Percentiles rank a stretch among this genome's conserved stretches.
Conservation (phyloP, 2,797 vertebrate species). For the Crocidura indochinensis region DNA sequence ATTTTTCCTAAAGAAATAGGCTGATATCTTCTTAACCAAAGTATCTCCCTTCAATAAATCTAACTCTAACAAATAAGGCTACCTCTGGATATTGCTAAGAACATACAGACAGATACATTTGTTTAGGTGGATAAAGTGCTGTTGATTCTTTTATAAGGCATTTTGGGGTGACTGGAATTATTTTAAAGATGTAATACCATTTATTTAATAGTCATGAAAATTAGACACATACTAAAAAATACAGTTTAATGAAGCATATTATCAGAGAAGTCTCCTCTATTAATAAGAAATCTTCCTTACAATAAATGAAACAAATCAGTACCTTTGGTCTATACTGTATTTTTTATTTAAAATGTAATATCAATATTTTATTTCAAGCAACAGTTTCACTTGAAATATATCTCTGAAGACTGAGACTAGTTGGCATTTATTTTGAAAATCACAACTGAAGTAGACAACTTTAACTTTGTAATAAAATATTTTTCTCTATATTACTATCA, state of each 20-base stretch:
- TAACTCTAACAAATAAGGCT: conserved; percentile 51
- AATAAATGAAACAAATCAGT: conserved; percentile 53
- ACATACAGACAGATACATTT: conserved; percentile 36
- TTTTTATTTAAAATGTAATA: conserved; percentile 70
- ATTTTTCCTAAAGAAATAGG: conserved; percentile 47
- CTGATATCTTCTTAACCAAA: conserved; percentile 50
- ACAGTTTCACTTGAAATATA: conserved; percentile 42
- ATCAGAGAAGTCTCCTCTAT: conserved; percentile 59
- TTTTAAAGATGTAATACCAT: background rate
- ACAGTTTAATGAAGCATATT: conserved; percentile 35
- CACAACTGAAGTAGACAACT: background rate
- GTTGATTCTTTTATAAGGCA: conserved; percentile 59
- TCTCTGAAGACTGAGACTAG: conserved; percentile 34
- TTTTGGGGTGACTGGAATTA: background rate
- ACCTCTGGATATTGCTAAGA: conserved; percentile 52
- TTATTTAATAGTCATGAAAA: conserved; percentile 68
- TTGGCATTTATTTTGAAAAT: conserved; percentile 62
- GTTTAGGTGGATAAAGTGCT: conserved; percentile 54
- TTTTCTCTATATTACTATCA: conserved; percentile 54
- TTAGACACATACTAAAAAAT: conserved; percentile 65
- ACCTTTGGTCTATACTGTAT: conserved; percentile 10
- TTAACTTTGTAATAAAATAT: conserved; percentile 43
- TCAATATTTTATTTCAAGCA: conserved; percentile 55
- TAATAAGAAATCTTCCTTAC: conserved; percentile 63
- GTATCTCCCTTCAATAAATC: conserved; percentile 58